Percentiles rank a stretch among this genome's conserved stretches.
Conservation (phyloP, 1,140 invertebrate genomes). For the Helicoverpa zea region DNA sequence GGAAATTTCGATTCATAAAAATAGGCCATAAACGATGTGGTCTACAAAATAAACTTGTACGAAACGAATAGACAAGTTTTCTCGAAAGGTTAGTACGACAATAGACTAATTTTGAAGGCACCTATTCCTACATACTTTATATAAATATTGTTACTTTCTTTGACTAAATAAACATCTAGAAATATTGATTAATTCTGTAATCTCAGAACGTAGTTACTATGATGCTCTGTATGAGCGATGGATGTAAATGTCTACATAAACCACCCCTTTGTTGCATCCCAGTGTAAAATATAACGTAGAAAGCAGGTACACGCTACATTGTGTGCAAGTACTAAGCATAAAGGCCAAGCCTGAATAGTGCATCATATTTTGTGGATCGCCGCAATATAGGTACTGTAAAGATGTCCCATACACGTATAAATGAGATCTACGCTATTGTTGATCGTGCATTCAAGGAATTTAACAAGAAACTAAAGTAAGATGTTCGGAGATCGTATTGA, state of each 20-base stretch:
- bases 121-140: too few species aligned
- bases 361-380: slow-evolving; percentile 30
- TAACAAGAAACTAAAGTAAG: slow-evolving; percentile 8
- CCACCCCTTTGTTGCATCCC: slow-evolving; percentile 25
- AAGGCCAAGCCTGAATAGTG: slow-evolving; percentile 17
- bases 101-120: too few species aligned
- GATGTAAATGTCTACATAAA: slow-evolving; percentile 17
- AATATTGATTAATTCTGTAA: not conserved
- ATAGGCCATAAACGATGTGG: too few species aligned
- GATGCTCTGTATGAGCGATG: slow-evolving; percentile 16
- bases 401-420: not conserved
- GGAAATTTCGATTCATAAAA: too few species aligned
- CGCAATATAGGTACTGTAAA: not conserved
- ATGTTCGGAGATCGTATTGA: slow-evolving; percentile 7
- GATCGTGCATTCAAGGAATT: slow-evolving; percentile 2
- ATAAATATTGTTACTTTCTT: too few species aligned
- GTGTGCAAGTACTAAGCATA: slow-evolving; percentile 23
- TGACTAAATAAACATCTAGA: not conserved
- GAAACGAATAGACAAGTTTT: too few species aligned
- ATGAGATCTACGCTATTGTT: slow-evolving; percentile 15
- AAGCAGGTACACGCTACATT: slow-evolving; percentile 18
- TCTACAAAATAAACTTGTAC: too few species aligned
- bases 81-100: too few species aligned
- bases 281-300: slow-evolving; percentile 14
- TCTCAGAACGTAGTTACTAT: not conserved